Percentiles rank a stretch among this genome's conserved stretches.
These are phyloP conservation scores for Lochmaea crataegi DNA, from an alignment of 2,888 invertebrate genomes.

Conservation along the genomic window DNA sequence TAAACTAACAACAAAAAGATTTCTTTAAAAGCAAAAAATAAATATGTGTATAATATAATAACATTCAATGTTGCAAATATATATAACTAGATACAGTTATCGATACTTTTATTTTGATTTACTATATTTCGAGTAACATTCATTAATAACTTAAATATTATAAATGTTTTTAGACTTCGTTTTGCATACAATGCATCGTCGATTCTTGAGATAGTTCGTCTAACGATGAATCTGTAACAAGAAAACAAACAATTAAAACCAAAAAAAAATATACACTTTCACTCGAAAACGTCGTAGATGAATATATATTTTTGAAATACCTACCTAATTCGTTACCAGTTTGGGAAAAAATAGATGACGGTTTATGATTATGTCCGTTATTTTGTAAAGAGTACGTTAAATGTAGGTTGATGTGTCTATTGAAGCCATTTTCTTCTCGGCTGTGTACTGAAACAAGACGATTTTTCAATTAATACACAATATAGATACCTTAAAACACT, in stretches of 20 bases:
- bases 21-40: conserved; percentile 36
- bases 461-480: conserved; percentile 7
- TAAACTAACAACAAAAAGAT: conserved; percentile 40
- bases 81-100: conserved; percentile 32
- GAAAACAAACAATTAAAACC: conserved; percentile 38
- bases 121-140: conserved; percentile 32
- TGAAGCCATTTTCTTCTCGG: conserved; percentile 81
- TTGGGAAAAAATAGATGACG: conserved; percentile 61
- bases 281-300: no score
- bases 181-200: conserved; percentile 87
- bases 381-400: conserved; percentile 87
- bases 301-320: conserved; percentile 20
- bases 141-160: conserved; percentile 30
- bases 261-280: no score
- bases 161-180: conserved; percentile 71
- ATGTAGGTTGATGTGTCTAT: conserved; percentile 88
- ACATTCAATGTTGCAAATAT: conserved; percentile 41
- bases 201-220: conserved; percentile 90
- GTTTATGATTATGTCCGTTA: conserved; percentile 59
- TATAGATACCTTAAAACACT: no score
- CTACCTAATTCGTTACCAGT: conserved; percentile 55
- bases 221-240: conserved; percentile 80
- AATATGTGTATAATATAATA: conserved; percentile 36
- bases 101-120: not conserved
- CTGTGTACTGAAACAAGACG: conserved; percentile 69